These are phyloP conservation scores for Xenopus laevis DNA, from an alignment of 2,113 vertebrate genomes.

Conservation along the genomic window DNA sequence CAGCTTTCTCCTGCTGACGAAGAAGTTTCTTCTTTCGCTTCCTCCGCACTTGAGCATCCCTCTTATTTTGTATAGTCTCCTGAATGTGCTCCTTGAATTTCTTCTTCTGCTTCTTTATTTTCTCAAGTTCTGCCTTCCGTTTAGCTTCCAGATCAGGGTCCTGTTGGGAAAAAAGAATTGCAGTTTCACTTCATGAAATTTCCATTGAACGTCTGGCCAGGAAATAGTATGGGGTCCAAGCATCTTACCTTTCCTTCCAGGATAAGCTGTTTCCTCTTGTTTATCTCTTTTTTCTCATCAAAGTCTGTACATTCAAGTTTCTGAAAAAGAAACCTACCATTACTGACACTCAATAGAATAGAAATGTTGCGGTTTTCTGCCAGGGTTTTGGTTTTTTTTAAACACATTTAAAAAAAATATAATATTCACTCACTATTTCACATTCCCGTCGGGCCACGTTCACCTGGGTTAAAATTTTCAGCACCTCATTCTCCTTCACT, in stretches of 20 bases:
- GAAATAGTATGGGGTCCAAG: not conserved
- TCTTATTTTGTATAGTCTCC: constrained; percentile 59
- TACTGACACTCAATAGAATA: no score
- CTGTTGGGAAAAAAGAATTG: constrained; percentile 55
- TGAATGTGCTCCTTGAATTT: constrained; percentile 70
- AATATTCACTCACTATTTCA: constrained; percentile 67
- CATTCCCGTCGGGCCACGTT: constrained; percentile 83
- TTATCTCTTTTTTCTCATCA: constrained; percentile 91
- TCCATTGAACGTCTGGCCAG: not conserved
- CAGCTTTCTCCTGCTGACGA: constrained; percentile 35
- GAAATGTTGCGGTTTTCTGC: no score
- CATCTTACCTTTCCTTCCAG: constrained; percentile 83
- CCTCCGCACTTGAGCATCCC: constrained; percentile 51
- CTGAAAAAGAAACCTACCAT: constrained; percentile 54
- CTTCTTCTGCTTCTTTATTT: constrained; percentile 72
- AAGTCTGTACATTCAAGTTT: constrained; percentile 86
- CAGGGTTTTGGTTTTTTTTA: not conserved
- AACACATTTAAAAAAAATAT: rapidly evolving
- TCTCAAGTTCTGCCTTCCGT: constrained; percentile 80
- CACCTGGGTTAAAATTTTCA: constrained; percentile 90
- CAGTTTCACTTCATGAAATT: not conserved
- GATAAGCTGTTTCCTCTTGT: constrained; percentile 92
- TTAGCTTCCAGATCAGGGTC: constrained; percentile 85
- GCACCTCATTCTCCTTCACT: constrained; percentile 73
- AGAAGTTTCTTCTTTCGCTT: constrained; percentile 54